Evolutionary conservation across 2,113 vertebrate genomes (phyloP).

Genomic region (Pseudorectes ferrugineus): DNA sequence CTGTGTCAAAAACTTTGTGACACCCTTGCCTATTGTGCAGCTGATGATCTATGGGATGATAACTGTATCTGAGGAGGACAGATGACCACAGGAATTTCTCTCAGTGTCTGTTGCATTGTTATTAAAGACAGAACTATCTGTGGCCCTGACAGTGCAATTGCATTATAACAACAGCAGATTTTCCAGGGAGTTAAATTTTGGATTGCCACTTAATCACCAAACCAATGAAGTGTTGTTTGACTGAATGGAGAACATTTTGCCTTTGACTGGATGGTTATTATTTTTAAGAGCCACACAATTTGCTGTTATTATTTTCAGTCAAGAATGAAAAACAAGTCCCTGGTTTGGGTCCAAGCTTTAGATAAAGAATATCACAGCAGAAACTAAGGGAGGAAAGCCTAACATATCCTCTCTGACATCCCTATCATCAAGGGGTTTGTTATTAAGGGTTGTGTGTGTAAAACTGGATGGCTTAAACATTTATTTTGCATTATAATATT

Average conservation of each 20-base stretch:
- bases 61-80: slow-evolving; percentile 53
- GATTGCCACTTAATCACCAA: background rate
- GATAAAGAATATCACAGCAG: background rate
- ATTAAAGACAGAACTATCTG: slow-evolving; percentile 35
- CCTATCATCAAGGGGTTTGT: background rate
- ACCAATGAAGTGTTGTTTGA: background rate
- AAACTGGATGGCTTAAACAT: background rate
- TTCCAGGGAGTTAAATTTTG: slow-evolving; percentile 34
- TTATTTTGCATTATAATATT: background rate
- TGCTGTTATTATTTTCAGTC: background rate
- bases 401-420: background rate
- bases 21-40: slow-evolving; percentile 47
- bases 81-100: slow-evolving; percentile 54
- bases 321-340: background rate
- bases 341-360: background rate
- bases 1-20: slow-evolving; percentile 47
- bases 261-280: background rate
- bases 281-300: background rate
- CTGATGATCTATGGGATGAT: slow-evolving; percentile 41
- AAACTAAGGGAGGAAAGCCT: background rate
- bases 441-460: background rate
- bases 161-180: slow-evolving; percentile 7
- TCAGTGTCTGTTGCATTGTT: slow-evolving; percentile 37
- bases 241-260: background rate
- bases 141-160: slow-evolving; percentile 24